Evolutionary conservation across 2,797 vertebrate species (phyloP).

Genomic region (Melanotaenia nigrans): DNA sequence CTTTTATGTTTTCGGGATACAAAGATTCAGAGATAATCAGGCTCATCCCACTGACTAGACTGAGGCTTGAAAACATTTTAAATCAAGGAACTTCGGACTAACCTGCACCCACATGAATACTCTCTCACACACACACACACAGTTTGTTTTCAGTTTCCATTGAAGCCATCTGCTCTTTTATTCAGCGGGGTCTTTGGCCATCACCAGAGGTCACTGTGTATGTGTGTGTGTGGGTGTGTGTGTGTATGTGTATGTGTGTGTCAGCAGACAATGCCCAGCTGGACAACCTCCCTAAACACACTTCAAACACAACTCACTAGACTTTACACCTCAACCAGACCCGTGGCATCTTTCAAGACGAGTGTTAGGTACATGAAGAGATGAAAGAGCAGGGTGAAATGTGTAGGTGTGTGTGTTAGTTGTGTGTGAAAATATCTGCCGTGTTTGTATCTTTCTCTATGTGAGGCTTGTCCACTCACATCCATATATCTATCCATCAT

Average conservation of each 20-base stretch:
- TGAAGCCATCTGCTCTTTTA: conserved; percentile 81
- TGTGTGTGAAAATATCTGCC: conserved; percentile 5
- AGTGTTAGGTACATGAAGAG: conserved; percentile 53
- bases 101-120: conserved; percentile 4
- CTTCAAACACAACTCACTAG: conserved; percentile 73
- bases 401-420: conserved; percentile 29
- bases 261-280: conserved; percentile 56
- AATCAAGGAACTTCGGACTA: neutral
- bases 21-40: conserved; percentile 3
- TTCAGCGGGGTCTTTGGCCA: conserved; percentile 60
- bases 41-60: neutral
- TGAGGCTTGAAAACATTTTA: neutral
- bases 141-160: conserved; percentile 62
- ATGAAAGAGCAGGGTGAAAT: conserved; percentile 45
- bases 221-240: conserved; percentile 40
- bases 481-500: conserved; percentile 32
- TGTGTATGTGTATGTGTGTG: conserved; percentile 39
- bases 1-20: conserved; percentile 10
- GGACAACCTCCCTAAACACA: conserved; percentile 57
- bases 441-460: conserved; percentile 8
- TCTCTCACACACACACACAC: conserved; percentile 22
- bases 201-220: conserved; percentile 61
- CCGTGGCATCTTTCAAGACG: conserved; percentile 63
- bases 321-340: conserved; percentile 64
- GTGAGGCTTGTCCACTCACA: conserved; percentile 18